Evolutionary conservation across 2,888 invertebrate genomes (phyloP), one percentile per base, ranked within the genome.

Genomic region (Xiphydria camelus): DNA sequence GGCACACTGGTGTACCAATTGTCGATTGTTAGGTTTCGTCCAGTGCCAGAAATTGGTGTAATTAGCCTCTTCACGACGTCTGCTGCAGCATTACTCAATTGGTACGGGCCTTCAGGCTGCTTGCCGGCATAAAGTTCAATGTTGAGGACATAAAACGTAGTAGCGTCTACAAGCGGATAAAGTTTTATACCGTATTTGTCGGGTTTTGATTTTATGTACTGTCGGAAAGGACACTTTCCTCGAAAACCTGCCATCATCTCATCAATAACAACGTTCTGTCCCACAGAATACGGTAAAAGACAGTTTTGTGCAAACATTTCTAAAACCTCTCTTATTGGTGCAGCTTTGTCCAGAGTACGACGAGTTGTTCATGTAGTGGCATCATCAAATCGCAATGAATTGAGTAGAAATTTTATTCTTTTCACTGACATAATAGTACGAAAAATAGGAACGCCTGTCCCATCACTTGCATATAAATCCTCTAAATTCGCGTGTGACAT

Each of bases 1-100:
- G 57, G 59, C 18, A 61, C 51, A 55, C 62, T 60, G 38, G 61
- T 61, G 31, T 55, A 68, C 59, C 57, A 65, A 55, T 50, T 59
- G n/a, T n/a, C n/a, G n/a, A n/a, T n/a, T n/a, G n/a, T n/a, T n/a
- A n/a, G n/a, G n/a, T n/a, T n/a, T n/a, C 54, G 15, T 14, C 47
- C 42, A 10, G 45, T 25, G 47, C 53, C 51, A 42, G 54, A 57
- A 40, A 64, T 60, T 45, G 58, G 51, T 41, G 32, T 25, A 23
- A 47, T 34, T 21, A 55, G 21, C 29, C 51, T 42, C 36, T 41
- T 39, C 14, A 64, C 61, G 33, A 64, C 56, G 38, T 59, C 62
- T 51, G 46, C 22, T 22, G 57, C 50, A 48, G 54, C 47, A 57
- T 65, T 64, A 42, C 53, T 53, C 36, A 59, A 38, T 41, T 53